Evolutionary conservation across 2,888 invertebrate species (phyloP).

Genomic region (Drosophila acutilabella): DNA sequence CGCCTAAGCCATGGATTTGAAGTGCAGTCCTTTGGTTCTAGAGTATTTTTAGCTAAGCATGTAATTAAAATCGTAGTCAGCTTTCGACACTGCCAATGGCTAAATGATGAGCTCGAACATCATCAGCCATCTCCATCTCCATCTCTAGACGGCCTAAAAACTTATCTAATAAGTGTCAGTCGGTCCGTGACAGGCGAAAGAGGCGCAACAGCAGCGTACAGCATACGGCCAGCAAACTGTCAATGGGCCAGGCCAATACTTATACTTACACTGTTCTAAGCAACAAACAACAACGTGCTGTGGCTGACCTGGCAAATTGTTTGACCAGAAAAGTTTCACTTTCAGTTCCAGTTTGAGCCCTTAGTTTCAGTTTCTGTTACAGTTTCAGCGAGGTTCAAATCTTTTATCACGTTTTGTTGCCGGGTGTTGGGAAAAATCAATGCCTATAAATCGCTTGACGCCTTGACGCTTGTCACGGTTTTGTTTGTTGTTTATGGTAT

Average conservation of each 20-base stretch:
- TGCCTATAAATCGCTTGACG: slow-evolving; percentile 71
- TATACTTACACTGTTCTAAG: slow-evolving; percentile 10
- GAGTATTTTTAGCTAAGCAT: slow-evolving; percentile 62
- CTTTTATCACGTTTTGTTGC: slow-evolving; percentile 57
- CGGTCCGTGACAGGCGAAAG: slow-evolving; percentile 33
- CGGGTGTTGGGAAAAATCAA: slow-evolving; percentile 61
- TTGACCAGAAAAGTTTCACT: slow-evolving; percentile 65
- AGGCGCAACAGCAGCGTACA: slow-evolving; percentile 14
- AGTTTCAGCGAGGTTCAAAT: slow-evolving; percentile 15
- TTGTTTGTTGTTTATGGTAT: slow-evolving; percentile 62
- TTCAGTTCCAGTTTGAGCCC: slow-evolving; percentile 6
- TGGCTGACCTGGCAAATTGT: slow-evolving; percentile 43
- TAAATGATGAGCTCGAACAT: slow-evolving; percentile 61
- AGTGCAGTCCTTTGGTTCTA: slow-evolving; percentile 35
- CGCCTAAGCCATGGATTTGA: slow-evolving; percentile 61
- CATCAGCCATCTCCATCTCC: background rate
- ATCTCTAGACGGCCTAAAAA: slow-evolving; percentile 47
- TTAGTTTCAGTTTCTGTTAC: slow-evolving; percentile 23
- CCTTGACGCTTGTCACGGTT: slow-evolving; percentile 22
- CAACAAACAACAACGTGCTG: slow-evolving; percentile 41
- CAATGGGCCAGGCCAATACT: slow-evolving; percentile 23
- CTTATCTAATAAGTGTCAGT: slow-evolving; percentile 82
- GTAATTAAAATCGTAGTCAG: slow-evolving; percentile 66
- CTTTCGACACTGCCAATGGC: slow-evolving; percentile 45
- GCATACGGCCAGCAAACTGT: slow-evolving; percentile 14